These are phyloP conservation scores for Pygmarrhopalites habei DNA, from an alignment of 1,140 invertebrate species.

Conservation along the genomic window DNA sequence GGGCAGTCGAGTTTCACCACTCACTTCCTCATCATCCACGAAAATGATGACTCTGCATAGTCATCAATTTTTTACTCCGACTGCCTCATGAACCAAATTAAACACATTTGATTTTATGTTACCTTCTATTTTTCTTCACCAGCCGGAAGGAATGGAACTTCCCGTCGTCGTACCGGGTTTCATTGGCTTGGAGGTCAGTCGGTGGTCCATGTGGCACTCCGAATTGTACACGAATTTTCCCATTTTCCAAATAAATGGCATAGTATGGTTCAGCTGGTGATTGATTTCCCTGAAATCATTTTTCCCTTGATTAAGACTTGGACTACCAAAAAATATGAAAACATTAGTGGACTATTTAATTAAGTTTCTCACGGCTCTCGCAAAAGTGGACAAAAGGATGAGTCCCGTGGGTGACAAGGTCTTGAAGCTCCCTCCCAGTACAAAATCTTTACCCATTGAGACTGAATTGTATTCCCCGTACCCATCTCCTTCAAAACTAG, in stretches of 20 bases:
- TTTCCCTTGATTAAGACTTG: too few relatives aligned
- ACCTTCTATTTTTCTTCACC: slow-evolving; percentile 32
- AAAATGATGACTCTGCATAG: slow-evolving; percentile 23
- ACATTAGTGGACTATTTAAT: too few relatives aligned
- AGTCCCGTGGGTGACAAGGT: slow-evolving; percentile 62
- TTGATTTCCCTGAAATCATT: not conserved
- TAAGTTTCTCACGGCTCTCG: slow-evolving; percentile 5
- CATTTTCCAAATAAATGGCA: slow-evolving; percentile 36
- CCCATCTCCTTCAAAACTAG: slow-evolving; percentile 69
- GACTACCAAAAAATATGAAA: too few relatives aligned
- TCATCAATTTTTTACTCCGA: too few relatives aligned
- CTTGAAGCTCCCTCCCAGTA: slow-evolving; percentile 69
- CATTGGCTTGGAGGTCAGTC: slow-evolving; percentile 10
- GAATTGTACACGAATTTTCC: slow-evolving; percentile 28
- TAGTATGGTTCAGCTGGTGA: slow-evolving; percentile 32
- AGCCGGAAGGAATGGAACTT: slow-evolving; percentile 31
- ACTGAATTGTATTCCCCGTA: slow-evolving; percentile 64
- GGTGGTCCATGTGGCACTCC: slow-evolving; percentile 15
- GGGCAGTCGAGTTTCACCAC: slow-evolving; percentile 50
- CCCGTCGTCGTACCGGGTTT: slow-evolving; percentile 32
- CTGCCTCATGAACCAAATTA: not conserved
- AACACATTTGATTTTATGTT: too few relatives aligned
- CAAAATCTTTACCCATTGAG: slow-evolving; percentile 50
- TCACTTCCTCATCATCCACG: slow-evolving; percentile 56
- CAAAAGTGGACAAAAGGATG: slow-evolving; percentile 61